phyloP scores from a whole-genome alignment of 2,888 invertebrate species.

The Callimorpha dominula region DNA sequence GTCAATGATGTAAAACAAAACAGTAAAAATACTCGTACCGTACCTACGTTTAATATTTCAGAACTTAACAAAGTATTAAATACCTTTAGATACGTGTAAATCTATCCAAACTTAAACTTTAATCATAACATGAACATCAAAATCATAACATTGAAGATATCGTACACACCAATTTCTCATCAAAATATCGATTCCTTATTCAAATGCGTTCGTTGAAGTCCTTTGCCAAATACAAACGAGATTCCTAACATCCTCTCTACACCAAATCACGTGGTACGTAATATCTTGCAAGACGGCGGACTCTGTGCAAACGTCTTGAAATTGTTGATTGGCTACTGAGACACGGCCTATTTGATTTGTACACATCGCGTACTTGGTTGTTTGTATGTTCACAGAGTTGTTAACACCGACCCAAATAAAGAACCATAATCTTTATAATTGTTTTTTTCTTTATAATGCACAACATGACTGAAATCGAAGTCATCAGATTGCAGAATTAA shows the following conservation, averaged over 20 bases:
- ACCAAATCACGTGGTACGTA: conserved; percentile 32
- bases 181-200: conserved; percentile 10
- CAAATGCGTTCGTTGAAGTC: conserved; percentile 20
- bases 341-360: conserved; percentile 81
- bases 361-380: conserved; percentile 67
- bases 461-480: no score
- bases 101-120: background rate
- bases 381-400: conserved; percentile 59
- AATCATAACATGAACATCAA: background rate
- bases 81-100: background rate
- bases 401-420: conserved; percentile 32
- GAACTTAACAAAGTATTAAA: no score
- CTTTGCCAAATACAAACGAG: conserved; percentile 40
- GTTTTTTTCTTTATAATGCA: no score
- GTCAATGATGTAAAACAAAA: no score
- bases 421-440: background rate
- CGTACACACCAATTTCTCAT: background rate
- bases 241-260: conserved; percentile 41
- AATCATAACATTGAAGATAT: background rate
- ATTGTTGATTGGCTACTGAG: conserved; percentile 81
- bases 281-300: conserved; percentile 53
- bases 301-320: conserved; percentile 78
- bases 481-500: no score
- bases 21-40: no score
- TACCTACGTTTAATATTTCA: no score